Percentiles rank a stretch among this genome's conserved stretches.
phyloP scores from a whole-genome alignment of 2,113 vertebrate genomes.

The Tyto alba region DNA sequence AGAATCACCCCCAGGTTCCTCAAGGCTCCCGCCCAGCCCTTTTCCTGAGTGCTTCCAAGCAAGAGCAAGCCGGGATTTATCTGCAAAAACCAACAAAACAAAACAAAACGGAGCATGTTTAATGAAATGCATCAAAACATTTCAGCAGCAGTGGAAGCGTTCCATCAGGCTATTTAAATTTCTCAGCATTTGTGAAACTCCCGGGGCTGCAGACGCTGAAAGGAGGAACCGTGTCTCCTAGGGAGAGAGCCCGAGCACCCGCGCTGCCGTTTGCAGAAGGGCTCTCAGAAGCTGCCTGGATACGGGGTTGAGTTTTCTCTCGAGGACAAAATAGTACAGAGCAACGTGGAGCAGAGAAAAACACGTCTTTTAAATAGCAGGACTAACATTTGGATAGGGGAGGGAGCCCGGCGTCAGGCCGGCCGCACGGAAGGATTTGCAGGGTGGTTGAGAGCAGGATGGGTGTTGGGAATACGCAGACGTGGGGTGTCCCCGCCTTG shows the following conservation, averaged over 20 bases:
- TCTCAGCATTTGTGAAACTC: background rate
- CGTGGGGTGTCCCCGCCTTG: background rate
- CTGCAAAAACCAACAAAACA: background rate
- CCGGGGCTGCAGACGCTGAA: background rate
- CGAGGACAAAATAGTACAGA: background rate
- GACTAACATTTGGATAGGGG: background rate
- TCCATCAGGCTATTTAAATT: background rate
- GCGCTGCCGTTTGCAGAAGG: background rate
- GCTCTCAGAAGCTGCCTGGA: background rate
- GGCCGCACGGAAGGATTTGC: rapidly evolving
- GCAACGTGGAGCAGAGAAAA: background rate
- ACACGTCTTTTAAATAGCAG: background rate
- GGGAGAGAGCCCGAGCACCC: background rate
- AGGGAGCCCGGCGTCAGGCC: rapidly evolving
- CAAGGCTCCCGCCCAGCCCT: background rate
- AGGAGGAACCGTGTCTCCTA: background rate
- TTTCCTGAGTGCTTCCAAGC: background rate
- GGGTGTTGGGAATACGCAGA: too few species aligned
- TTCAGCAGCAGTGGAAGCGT: background rate
- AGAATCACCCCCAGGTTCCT: background rate
- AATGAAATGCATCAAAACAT: background rate
- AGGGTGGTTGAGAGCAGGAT: background rate
- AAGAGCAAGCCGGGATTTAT: background rate
- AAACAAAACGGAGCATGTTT: background rate
- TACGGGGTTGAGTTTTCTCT: background rate